Percentiles rank a stretch among this genome's conserved stretches.
Conservation (phyloP, 2,797 vertebrate genomes). For the Pelobates cultripes region DNA sequence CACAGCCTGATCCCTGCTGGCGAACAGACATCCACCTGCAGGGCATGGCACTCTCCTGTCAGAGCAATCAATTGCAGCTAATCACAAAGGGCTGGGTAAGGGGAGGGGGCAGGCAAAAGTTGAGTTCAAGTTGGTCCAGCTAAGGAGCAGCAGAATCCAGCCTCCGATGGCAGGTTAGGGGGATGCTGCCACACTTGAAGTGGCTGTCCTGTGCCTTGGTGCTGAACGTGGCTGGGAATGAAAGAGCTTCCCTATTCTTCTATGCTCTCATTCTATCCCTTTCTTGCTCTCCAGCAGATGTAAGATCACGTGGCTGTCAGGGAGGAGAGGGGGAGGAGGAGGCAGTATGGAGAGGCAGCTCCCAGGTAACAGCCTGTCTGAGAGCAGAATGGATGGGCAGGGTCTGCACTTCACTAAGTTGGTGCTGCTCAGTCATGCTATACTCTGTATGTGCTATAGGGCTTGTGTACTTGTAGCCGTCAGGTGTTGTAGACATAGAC, state of each 20-base stretch:
- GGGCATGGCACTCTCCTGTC: constrained; percentile 33
- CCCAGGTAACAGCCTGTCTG: constrained; percentile 53
- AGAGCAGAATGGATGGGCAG: constrained; percentile 27
- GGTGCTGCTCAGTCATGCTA: constrained; percentile 1
- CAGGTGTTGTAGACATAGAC: no score
- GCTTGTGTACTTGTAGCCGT: no score
- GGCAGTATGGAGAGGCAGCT: constrained; percentile 29
- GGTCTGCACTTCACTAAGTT: constrained; percentile 13
- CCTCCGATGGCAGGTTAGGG: neutral
- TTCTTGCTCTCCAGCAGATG: constrained; percentile 46
- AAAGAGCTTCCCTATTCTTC: constrained; percentile 26
- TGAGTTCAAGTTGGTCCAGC: constrained; percentile 28
- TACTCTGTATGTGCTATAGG: neutral
- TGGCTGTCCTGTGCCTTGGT: constrained; percentile 18
- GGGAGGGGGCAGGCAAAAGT: constrained; percentile 34
- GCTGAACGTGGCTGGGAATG: constrained; percentile 33
- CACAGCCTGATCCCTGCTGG: constrained; percentile 39
- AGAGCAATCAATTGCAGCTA: constrained; percentile 3
- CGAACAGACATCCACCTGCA: constrained; percentile 27
- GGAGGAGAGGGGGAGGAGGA: constrained; percentile 8
- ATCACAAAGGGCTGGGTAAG: constrained; percentile 21
- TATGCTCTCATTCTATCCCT: constrained; percentile 41
- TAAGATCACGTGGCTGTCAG: constrained; percentile 40
- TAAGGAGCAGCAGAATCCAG: neutral
- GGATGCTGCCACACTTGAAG: constrained; percentile 1